Conservation (phyloP, 2,113 vertebrate genomes). For the Notothenia rossii region DNA sequence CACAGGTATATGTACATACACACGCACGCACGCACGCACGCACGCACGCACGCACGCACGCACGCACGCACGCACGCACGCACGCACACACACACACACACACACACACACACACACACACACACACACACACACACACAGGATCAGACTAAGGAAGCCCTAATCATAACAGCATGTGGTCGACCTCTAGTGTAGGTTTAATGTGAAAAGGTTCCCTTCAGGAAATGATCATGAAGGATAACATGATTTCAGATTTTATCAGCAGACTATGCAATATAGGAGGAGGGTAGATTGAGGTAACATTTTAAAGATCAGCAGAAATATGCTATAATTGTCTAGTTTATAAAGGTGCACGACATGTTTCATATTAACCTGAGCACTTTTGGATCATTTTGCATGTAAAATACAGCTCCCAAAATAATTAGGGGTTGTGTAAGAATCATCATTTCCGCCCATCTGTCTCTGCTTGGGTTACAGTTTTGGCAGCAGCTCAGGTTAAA, state of each 20-base stretch:
- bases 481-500: neutral
- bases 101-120: too few species aligned
- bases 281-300: neutral
- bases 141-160: conserved; percentile 61
- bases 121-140: neutral
- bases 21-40: conserved; percentile 16
- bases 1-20: conserved; percentile 55
- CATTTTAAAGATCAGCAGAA: conserved; percentile 28
- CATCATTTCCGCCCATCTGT: conserved; percentile 1
- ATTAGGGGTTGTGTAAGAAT: neutral
- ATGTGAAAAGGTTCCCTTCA: conserved; percentile 2
- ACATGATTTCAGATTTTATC: conserved; percentile 28
- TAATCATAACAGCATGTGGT: conserved; percentile 67
- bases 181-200: conserved; percentile 3
- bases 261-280: conserved; percentile 16
- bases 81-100: too few species aligned
- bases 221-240: conserved; percentile 9
- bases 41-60: neutral
- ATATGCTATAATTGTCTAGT: conserved; percentile 16
- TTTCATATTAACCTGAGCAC: neutral
- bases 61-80: too few species aligned
- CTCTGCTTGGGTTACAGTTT: conserved; percentile 11
- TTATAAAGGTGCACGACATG: conserved; percentile 2
- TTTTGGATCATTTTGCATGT: conserved; percentile 3
- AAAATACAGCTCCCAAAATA: conserved; percentile 25